Percentiles rank a stretch among this genome's conserved stretches.
phyloP scores from a whole-genome alignment of 2,888 invertebrate genomes.

The Baronia brevicornis region DNA sequence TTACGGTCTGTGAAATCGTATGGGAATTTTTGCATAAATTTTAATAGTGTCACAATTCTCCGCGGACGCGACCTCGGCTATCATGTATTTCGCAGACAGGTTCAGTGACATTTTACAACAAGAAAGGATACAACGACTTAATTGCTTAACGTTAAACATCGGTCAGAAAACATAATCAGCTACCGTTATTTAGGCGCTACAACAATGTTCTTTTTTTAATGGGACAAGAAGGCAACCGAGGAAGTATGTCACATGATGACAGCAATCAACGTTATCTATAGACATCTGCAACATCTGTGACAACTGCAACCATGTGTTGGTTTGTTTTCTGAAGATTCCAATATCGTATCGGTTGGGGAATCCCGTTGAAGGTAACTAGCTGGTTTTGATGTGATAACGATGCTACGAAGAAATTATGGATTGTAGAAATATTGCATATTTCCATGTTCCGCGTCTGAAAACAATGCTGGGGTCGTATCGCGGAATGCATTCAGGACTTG shows the following conservation, averaged over 20 bases:
- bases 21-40: conserved; percentile 6
- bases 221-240: neutral
- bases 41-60: conserved; percentile 4
- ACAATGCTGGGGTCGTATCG: conserved; percentile 13
- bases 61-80: conserved; percentile 1
- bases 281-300: too few relatives aligned
- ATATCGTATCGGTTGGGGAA: too few relatives aligned
- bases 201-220: neutral
- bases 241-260: too few relatives aligned
- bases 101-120: conserved; percentile 9
- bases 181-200: neutral
- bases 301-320: too few relatives aligned
- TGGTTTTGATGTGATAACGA: neutral
- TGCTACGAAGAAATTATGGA: neutral
- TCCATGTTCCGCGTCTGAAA: conserved; percentile 12
- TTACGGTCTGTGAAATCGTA: conserved; percentile 2
- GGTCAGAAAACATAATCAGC: conserved; percentile 1
- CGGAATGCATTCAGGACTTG: conserved; percentile 22
- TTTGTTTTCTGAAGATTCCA: too few relatives aligned
- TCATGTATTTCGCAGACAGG: conserved; percentile 6
- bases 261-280: too few relatives aligned
- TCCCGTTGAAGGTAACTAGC: neutral
- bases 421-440: conserved; percentile 3
- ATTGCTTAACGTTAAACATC: conserved; percentile 8
- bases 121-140: conserved; percentile 6